phyloP scores from a whole-genome alignment of 1,140 invertebrate species.

The Sarcophaga peregrina region DNA sequence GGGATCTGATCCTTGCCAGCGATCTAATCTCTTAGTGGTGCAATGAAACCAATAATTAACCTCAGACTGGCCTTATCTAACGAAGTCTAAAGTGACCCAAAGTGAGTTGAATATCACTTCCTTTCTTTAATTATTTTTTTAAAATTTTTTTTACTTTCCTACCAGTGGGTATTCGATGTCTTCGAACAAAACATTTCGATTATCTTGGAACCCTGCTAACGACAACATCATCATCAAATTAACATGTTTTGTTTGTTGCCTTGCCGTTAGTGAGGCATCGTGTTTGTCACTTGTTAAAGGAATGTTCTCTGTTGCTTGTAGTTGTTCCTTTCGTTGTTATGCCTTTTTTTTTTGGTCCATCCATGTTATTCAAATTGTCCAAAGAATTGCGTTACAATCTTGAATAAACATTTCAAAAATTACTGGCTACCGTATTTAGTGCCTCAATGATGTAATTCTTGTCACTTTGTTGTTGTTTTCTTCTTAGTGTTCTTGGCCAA shows the following conservation, averaged over 20 bases:
- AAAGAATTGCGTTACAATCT: conserved; percentile 26
- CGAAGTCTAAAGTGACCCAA: too few relatives aligned
- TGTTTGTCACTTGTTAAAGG: conserved; percentile 39
- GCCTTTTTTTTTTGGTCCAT: neutral
- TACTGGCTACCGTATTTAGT: neutral
- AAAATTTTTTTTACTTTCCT: too few relatives aligned
- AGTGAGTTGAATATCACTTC: too few relatives aligned
- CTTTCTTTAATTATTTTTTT: too few relatives aligned
- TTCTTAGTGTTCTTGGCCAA: neutral
- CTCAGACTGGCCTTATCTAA: too few relatives aligned
- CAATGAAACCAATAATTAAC: too few relatives aligned
- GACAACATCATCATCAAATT: conserved; percentile 1
- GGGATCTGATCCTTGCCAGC: too few relatives aligned
- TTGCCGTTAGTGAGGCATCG: conserved; percentile 31
- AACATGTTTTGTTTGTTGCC: conserved; percentile 13
- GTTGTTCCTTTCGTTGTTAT: neutral
- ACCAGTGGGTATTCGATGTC: too few relatives aligned
- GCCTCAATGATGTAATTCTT: too few relatives aligned
- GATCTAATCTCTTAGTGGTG: too few relatives aligned
- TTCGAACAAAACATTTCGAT: neutral
- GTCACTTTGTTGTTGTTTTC: too few relatives aligned
- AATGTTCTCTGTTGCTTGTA: conserved; percentile 2
- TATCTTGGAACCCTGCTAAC: neutral
- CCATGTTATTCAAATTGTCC: conserved; percentile 9
- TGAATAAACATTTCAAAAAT: conserved; percentile 17